Percentiles rank a stretch among this genome's conserved stretches.
phyloP scores from a whole-genome alignment of 2,888 invertebrate genomes.

The Troglohyphantes excavatus region DNA sequence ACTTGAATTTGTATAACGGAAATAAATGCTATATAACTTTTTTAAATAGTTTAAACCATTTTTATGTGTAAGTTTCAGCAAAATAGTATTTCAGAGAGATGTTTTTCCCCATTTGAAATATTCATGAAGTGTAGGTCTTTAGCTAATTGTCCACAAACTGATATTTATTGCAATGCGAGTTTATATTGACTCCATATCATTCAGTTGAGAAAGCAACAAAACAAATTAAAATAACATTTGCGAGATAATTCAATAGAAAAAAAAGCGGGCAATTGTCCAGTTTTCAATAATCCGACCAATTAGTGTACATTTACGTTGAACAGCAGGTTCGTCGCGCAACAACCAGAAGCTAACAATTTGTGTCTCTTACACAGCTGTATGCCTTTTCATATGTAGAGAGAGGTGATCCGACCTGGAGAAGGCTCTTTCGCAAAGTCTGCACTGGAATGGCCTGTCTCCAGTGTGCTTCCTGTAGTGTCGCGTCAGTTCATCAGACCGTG shows the following conservation, averaged over 20 bases:
- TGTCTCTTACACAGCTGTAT: slow-evolving; percentile 81
- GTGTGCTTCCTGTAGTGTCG: slow-evolving; percentile 85
- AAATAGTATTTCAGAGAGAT: too few relatives aligned
- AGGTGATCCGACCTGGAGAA: slow-evolving; percentile 87
- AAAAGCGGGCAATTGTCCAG: neutral
- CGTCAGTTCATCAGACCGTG: slow-evolving; percentile 86
- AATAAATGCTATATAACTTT: too few relatives aligned
- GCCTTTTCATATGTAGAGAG: slow-evolving; percentile 87
- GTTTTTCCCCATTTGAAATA: too few relatives aligned
- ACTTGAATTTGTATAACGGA: too few relatives aligned
- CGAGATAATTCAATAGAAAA: neutral
- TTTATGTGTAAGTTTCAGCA: too few relatives aligned
- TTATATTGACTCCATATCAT: too few relatives aligned
- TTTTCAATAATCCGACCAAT: neutral
- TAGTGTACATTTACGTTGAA: neutral
- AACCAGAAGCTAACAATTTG: neutral
- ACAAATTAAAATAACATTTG: neutral
- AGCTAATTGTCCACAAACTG: too few relatives aligned
- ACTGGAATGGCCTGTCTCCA: slow-evolving; percentile 87
- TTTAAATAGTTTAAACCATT: too few relatives aligned
- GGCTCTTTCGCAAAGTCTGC: slow-evolving; percentile 86
- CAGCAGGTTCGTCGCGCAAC: neutral
- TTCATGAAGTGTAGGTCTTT: too few relatives aligned
- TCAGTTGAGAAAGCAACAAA: too few relatives aligned
- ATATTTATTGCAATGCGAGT: too few relatives aligned